Evolutionary conservation across 2,797 vertebrate species (phyloP), one percentile per base, ranked within the genome.

Genomic region (Propithecus deckenii): DNA sequence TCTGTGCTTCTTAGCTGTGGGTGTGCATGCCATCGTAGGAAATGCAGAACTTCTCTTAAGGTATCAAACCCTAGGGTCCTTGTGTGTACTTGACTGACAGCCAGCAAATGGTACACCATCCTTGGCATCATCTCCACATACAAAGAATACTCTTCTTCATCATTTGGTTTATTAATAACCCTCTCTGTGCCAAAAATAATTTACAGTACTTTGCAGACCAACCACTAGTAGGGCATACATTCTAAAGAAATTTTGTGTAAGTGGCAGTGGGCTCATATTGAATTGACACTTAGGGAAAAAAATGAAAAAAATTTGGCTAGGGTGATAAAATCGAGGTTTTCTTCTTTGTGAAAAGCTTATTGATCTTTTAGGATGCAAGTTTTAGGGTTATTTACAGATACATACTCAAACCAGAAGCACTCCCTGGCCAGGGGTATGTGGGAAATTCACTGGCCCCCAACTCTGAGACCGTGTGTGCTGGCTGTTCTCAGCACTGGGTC

Each of bases 241-340:
- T 87, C 25, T 92, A 55, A 94, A 89, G 85, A 91, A 67, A 52
- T 80, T 41, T 20, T 71, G 5, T 52, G 1, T 90, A 52, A 92
- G 74, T 50, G 28, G n/a, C 72, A 65, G 22, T 76, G 32, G 71
- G 2, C 11, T 89, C 91, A 7, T 69, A 41, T 65, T 95, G 30
- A 91, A 85, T 86, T 80, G 63, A 75, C 9, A 65, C 30, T 32
- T 63, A 63, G 4, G 4, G 57, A 28, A 59, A 59, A 59, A 59
- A 59, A 65, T 43, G 43, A 32, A 63, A 63, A 65, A n/a, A 59
- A 59, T 59, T 65, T n/a, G 32, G 67, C n/a, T 35, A 48, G 28
- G 23, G 48, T 91, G n/a, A 85, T 87, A 74, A 67, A 86, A 22
- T 86, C 2, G 22, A 95, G 12, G 14, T 65, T 94, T 96, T 87